Evolutionary conservation across 2,113 vertebrate species (phyloP).

Genomic region (mouse (Mus musculus)): GRCm39 chr5:69151501-69152000

Average conservation of each 20-base stretch:
- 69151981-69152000: slow-evolving; percentile 38
- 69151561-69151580: not conserved
- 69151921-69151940: not conserved
- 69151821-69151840: slow-evolving; percentile 13
- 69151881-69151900: slow-evolving; percentile 28
- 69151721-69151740: not conserved
- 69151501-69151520: not conserved
- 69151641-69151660: not conserved
- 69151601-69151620: not conserved
- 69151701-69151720: not conserved
- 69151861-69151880: slow-evolving; percentile 15
- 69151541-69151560: not conserved
- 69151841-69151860: not conserved
- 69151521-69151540: not conserved
- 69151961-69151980: not conserved
- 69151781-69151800: not conserved
- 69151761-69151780: slow-evolving; percentile 26
- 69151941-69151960: slow-evolving; percentile 24
- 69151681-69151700: not conserved
- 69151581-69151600: slow-evolving; percentile 28
- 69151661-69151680: not conserved
- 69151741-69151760: not conserved
- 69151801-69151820: not conserved
- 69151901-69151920: slow-evolving; percentile 30
- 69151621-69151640: not conserved